Evolutionary conservation across 1,140 invertebrate species (phyloP).

Genomic region (Apis cerana): DNA sequence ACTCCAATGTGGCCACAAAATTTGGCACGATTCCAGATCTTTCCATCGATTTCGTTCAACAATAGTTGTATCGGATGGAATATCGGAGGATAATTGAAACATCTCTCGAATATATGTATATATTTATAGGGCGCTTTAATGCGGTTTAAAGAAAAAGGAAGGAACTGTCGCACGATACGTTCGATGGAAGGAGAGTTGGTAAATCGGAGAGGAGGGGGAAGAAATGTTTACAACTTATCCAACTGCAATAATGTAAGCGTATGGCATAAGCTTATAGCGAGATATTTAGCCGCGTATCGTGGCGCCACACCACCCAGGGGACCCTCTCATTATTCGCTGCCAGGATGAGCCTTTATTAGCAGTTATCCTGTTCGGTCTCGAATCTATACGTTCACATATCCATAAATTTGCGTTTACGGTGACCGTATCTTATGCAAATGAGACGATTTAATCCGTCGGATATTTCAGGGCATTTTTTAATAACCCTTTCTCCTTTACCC

Average conservation of each 20-base stretch:
- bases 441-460: constrained; percentile 78
- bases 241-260: constrained; percentile 70
- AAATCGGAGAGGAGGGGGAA: background rate
- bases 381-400: constrained; percentile 79
- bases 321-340: constrained; percentile 74
- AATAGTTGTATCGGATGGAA: no score
- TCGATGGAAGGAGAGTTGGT: background rate
- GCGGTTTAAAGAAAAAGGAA: no score
- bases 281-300: constrained; percentile 72
- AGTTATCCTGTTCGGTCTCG: constrained; percentile 77
- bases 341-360: constrained; percentile 78
- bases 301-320: constrained; percentile 75
- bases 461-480: constrained; percentile 78
- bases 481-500: constrained; percentile 51
- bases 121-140: no score
- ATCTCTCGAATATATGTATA: no score
- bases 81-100: no score
- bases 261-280: constrained; percentile 67
- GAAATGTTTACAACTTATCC: constrained; percentile 70
- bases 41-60: no score
- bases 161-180: background rate
- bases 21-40: no score
- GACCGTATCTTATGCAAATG: constrained; percentile 81
- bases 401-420: constrained; percentile 80
- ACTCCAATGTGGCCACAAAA: no score